Percentiles rank a stretch among this genome's conserved stretches.
Conservation (phyloP, 2,113 vertebrate species). For the Grantiella picta region DNA sequence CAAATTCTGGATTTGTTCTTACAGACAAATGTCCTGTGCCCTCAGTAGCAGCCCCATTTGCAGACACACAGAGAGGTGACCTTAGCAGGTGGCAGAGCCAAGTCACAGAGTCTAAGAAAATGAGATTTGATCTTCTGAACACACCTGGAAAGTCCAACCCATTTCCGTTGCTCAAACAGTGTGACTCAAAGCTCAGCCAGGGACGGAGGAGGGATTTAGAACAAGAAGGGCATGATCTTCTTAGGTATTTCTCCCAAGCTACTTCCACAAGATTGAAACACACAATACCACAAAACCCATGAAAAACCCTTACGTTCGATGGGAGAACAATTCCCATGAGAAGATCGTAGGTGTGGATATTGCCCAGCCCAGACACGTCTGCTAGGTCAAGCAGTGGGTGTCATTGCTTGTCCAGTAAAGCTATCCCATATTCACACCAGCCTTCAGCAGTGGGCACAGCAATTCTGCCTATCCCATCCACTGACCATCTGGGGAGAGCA, state of each 20-base stretch:
- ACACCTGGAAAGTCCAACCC: background rate
- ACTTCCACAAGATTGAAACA: background rate
- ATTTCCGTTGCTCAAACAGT: background rate
- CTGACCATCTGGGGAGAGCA: background rate
- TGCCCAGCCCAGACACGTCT: background rate
- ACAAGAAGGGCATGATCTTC: background rate
- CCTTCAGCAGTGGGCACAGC: background rate
- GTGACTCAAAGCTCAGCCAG: background rate
- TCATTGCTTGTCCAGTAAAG: background rate
- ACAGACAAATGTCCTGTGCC: background rate
- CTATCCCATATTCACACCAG: background rate
- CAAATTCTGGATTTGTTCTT: background rate
- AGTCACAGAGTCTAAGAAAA: background rate
- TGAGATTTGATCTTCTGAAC: background rate
- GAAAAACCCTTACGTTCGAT: background rate
- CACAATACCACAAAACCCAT: background rate
- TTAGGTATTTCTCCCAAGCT: background rate
- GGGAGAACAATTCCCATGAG: conserved; percentile 5
- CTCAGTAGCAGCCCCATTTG: background rate
- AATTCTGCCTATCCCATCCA: background rate
- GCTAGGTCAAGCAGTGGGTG: conserved; percentile 6
- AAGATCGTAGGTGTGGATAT: background rate
- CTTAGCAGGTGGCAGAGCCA: background rate
- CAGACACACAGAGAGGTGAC: background rate
- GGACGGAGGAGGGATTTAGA: background rate